Percentiles rank a stretch among this genome's conserved stretches.
Conservation (phyloP, 2,113 vertebrate species). For the Grantiella picta region DNA sequence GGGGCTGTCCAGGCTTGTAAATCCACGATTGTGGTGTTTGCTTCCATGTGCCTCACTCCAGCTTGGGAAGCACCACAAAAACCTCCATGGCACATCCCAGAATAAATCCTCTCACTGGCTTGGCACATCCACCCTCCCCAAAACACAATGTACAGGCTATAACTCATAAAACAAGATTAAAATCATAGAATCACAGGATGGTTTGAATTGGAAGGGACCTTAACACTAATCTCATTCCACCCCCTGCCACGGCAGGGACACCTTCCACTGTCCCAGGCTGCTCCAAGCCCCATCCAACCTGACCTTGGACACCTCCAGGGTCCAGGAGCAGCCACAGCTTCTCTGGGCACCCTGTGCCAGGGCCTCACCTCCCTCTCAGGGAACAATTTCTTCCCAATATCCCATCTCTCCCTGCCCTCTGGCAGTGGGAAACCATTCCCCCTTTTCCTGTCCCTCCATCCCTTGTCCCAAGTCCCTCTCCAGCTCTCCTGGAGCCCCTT, state of each 20-base stretch:
- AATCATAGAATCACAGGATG: fast-evolving
- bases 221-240: fast-evolving
- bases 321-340: neutral
- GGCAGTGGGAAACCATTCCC: neutral
- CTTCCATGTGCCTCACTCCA: neutral
- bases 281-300: fast-evolving
- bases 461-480: neutral
- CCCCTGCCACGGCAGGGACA: neutral
- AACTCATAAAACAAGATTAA: fast-evolving
- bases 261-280: fast-evolving
- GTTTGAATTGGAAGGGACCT: neutral
- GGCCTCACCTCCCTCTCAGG: neutral
- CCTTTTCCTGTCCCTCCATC: neutral
- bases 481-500: neutral
- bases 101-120: neutral
- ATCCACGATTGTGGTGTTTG: fast-evolving
- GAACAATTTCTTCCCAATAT: neutral
- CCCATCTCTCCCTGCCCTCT: neutral
- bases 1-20: neutral
- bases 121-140: neutral
- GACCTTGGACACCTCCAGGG: neutral
- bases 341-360: neutral
- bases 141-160: fast-evolving
- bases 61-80: neutral
- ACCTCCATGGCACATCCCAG: neutral